Evolutionary conservation across 2,113 vertebrate genomes (phyloP).

Genomic region (Rhinolophus sinicus): DNA sequence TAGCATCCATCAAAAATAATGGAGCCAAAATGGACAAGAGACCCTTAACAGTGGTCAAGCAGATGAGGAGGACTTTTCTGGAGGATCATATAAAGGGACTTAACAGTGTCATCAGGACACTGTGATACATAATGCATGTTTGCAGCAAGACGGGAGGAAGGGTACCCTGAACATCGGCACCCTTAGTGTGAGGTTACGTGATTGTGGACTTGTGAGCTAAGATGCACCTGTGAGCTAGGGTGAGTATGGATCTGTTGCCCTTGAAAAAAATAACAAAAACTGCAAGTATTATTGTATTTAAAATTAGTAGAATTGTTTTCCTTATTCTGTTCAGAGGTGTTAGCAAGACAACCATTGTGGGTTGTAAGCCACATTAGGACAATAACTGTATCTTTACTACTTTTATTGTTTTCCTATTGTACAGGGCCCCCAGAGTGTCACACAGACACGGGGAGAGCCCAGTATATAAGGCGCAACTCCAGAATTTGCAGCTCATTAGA

Average conservation of each 20-base stretch:
- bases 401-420: not conserved
- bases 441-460: accelerated
- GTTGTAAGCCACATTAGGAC: not conserved
- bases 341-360: not conserved
- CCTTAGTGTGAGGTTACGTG: accelerated
- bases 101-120: accelerated
- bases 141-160: accelerated
- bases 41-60: not conserved
- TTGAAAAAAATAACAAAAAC: not conserved
- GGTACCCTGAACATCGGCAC: accelerated
- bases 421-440: not conserved
- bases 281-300: not conserved
- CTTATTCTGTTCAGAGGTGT: not conserved
- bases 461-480: not conserved
- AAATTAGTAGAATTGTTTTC: too few relatives aligned
- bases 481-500: not conserved
- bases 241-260: accelerated
- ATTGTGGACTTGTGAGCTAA: accelerated
- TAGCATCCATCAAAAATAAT: not conserved
- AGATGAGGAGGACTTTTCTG: not conserved
- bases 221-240: accelerated
- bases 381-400: not conserved
- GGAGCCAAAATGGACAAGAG: not conserved
- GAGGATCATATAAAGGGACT: too few relatives aligned
- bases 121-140: accelerated